phyloP scores from a whole-genome alignment of 2,797 vertebrate species.

The Anguilla obscura region DNA sequence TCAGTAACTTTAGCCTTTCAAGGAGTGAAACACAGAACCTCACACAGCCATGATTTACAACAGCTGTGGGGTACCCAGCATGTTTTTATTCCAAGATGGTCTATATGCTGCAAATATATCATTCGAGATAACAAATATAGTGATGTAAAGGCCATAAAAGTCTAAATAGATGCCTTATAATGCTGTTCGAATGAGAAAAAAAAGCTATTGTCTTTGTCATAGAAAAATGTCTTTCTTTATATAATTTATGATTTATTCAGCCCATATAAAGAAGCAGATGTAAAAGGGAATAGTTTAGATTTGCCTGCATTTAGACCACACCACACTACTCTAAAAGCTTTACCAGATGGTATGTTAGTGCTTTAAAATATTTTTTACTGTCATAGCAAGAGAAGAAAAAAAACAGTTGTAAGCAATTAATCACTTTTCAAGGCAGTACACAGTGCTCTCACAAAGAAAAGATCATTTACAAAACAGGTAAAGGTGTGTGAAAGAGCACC shows the following conservation, averaged over 20 bases:
- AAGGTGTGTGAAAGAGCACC: neutral
- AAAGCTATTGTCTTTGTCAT: neutral
- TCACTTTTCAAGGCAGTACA: neutral
- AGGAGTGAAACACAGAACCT: neutral
- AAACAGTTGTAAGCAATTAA: neutral
- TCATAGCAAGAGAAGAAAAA: neutral
- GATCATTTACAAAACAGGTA: neutral
- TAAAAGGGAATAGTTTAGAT: neutral
- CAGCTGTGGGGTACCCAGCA: neutral
- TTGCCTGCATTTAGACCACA: neutral
- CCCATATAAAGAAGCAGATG: neutral
- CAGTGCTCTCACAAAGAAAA: neutral
- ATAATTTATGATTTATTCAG: neutral
- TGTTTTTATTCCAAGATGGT: neutral
- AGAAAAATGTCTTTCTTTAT: neutral
- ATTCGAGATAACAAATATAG: neutral
- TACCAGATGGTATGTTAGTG: neutral
- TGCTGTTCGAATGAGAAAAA: neutral
- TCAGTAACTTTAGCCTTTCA: slow-evolving; percentile 16
- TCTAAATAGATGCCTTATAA: neutral
- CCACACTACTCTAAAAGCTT: neutral
- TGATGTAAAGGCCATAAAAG: neutral
- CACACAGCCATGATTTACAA: slow-evolving; percentile 18
- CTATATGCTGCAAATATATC: slow-evolving; percentile 3
- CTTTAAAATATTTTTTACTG: neutral